Evolutionary conservation across 2,888 invertebrate genomes (phyloP), one percentile per base, ranked within the genome.

Genomic region (Protodeltote pygarga): DNA sequence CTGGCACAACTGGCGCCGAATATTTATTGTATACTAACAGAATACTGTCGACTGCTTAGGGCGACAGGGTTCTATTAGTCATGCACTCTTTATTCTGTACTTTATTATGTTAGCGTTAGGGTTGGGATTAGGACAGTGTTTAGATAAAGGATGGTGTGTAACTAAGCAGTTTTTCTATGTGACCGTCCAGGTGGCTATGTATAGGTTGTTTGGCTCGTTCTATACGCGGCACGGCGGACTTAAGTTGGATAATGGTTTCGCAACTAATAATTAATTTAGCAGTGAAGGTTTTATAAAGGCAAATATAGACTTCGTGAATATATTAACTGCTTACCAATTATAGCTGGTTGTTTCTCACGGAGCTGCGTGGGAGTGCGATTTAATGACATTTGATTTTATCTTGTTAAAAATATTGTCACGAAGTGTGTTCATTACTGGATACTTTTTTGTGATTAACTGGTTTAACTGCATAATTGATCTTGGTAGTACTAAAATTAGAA

Each of bases 11-110:
- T 91, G 91, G 89, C 92, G 89, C 91, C 89, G 89, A 90, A 92
- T 92, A 91, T 90, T 92, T 91, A 91, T 91, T 91, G 91, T 91
- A 90, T 91, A 91, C 89, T 88, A 89, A 90, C 90, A 89, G 88
- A 90, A 89, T 84, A 89, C 89, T 87, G 85, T 80, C 85, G 77
- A 71, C 58, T 70, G 81, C 72, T 88, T 83, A 85, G 87, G 80
- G 81, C 79, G 87, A 89, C 81, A 90, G 72, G 75, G 91, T 89
- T 85, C 87, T 78, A 86, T 77, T 75, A 51, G 64, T 51, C 42
- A 42, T 25, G 45, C 52, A 54, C 58, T 51, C 47, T 53, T 65
- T 64, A 66, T 74, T 71, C 45, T 79, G 65, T 71, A 73, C 81
- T 78, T 73, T 90, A 71, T 65, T 55, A 6, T 2, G 3, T n/a